Percentiles rank a stretch among this genome's conserved stretches.
Evolutionary conservation across 2,113 vertebrate species (phyloP).

Genomic region (Microcebus tavaratra): DNA sequence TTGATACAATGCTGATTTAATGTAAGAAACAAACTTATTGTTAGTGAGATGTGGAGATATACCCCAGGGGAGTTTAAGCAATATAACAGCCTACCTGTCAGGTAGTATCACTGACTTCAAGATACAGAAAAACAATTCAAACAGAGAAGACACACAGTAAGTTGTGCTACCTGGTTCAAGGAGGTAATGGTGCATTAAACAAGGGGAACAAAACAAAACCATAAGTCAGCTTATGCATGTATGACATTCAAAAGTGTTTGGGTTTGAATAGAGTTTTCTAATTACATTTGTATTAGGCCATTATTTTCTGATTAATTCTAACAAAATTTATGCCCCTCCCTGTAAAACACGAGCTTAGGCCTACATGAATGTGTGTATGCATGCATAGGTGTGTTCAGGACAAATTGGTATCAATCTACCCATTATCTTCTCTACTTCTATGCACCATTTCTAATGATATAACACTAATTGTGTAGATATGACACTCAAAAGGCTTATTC

Average conservation of each 20-base stretch:
- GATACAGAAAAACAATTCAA: slow-evolving; percentile 37
- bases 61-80: not conserved
- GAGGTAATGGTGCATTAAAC: not conserved
- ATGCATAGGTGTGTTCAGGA: not conserved
- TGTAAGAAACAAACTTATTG: slow-evolving; percentile 59
- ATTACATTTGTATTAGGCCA: not conserved
- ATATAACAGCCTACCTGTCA: slow-evolving; percentile 20
- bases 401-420: not conserved
- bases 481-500: not conserved
- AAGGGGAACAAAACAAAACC: not conserved
- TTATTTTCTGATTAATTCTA: not conserved
- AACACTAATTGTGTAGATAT: not conserved
- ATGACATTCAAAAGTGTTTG: not conserved
- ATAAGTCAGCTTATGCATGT: not conserved
- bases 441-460: not conserved
- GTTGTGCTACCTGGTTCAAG: not conserved
- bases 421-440: not conserved
- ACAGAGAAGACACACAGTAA: not conserved
- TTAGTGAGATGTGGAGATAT: slow-evolving; percentile 58
- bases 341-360: not conserved
- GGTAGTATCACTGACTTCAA: not conserved
- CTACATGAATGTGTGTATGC: not conserved
- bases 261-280: not conserved
- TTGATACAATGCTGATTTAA: slow-evolving; percentile 53
- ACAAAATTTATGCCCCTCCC: not conserved